Evolutionary conservation across 2,113 vertebrate species (phyloP).

Genomic region (Sorex araneus): DNA sequence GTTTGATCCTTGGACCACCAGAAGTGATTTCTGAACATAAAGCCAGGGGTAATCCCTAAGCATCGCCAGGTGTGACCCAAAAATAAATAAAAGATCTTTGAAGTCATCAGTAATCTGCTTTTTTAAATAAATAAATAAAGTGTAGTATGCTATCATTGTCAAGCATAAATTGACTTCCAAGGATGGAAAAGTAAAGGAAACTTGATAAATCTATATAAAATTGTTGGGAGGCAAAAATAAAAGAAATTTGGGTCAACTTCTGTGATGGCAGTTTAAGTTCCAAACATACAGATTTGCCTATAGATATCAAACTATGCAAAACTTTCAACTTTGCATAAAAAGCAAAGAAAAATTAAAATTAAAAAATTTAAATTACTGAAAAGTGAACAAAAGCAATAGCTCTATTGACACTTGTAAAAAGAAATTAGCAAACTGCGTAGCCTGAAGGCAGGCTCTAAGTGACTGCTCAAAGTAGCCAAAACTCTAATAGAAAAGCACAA

Average conservation of each 20-base stretch:
- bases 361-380: background rate
- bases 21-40: no score
- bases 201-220: background rate
- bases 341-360: background rate
- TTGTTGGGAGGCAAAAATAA: constrained; percentile 11
- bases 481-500: background rate
- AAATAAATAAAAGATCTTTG: no score
- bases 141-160: background rate
- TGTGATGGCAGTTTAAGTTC: background rate
- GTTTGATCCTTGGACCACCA: no score
- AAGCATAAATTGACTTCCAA: constrained; percentile 9
- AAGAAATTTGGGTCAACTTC: background rate
- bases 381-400: background rate
- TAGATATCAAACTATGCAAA: background rate
- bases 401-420: background rate
- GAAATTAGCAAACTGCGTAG: background rate
- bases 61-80: no score
- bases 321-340: constrained; percentile 17
- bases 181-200: constrained; percentile 51
- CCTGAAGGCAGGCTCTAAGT: background rate
- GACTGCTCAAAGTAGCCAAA: background rate
- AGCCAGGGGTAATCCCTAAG: no score
- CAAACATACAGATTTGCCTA: background rate
- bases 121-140: background rate
- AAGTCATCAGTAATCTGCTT: no score